phyloP scores from a whole-genome alignment of 2,888 invertebrate genomes.

The Hydropsyche betteni region DNA sequence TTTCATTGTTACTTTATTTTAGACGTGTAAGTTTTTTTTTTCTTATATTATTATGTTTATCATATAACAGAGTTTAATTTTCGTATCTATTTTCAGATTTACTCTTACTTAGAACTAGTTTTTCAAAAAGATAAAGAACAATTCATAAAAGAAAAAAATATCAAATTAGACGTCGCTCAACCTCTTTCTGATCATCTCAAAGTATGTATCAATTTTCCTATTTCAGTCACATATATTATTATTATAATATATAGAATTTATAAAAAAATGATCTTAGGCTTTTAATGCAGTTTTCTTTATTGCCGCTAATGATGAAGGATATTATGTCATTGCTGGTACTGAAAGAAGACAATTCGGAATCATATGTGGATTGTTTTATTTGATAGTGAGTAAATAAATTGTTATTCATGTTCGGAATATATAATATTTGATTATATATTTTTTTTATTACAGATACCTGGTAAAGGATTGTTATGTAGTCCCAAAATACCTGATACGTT shows the following conservation, averaged over 20 bases:
- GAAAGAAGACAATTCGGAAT: constrained; percentile 74
- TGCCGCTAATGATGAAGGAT: constrained; percentile 69
- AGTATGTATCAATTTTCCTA: constrained; percentile 53
- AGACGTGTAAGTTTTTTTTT: constrained; percentile 23
- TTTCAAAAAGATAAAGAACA: constrained; percentile 51
- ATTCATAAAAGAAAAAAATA: constrained; percentile 54
- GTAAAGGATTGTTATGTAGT: constrained; percentile 73
- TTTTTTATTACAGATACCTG: constrained; percentile 66
- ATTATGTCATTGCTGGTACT: constrained; percentile 73
- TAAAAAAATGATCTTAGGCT: constrained; percentile 62
- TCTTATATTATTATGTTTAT: constrained; percentile 15
- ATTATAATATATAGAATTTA: neutral
- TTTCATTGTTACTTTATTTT: constrained; percentile 60
- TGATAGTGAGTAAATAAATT: constrained; percentile 63
- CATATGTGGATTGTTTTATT: constrained; percentile 73
- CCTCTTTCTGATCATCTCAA: constrained; percentile 61
- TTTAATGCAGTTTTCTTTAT: constrained; percentile 85
- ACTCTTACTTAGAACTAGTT: neutral
- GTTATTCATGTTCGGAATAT: constrained; percentile 1
- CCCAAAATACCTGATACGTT: constrained; percentile 77
- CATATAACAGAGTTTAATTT: neutral
- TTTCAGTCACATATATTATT: constrained; percentile 19
- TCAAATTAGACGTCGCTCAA: constrained; percentile 65
- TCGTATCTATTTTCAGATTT: neutral
- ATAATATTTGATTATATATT: no score